Base-by-base conservation (phyloP, 1,140 invertebrate species). In the Heliothis virescens region DNA sequence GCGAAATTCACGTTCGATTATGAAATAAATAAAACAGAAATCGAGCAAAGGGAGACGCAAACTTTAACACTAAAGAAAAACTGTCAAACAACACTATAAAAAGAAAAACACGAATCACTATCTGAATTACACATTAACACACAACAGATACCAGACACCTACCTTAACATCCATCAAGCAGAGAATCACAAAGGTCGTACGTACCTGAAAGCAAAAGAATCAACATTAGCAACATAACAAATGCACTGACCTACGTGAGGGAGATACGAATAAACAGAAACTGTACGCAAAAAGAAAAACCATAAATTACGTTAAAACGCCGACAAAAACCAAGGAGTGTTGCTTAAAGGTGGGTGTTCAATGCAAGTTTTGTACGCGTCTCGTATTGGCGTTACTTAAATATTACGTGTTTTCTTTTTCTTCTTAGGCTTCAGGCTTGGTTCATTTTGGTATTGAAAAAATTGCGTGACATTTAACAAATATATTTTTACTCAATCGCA, bases 291-390 rank as follows among this genome's bases (percentile, higher is more conserved):
- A 91, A 91, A 91, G 86, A 89, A 88, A 88, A 91, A 87, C 91
- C 83, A 91, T 91, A 91, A 91, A 92, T 92, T 89, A 88, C 82
- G 89, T 91, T 91, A 88, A 90, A 91, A 89, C 88, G 84, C 81
- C 69, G 80, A 82, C 87, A 90, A 91, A 89, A 92, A 91, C 81
- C 83, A 75, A 71, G 79, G 72, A 74, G 80, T 75, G 65, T 80
- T 77, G 62, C 52, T 81, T 86, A 90, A 89, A 79, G 88, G 79
- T 52, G 13, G 59, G 86, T 79, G 84, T 78, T 84, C 65, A 85
- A 62, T 83, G 52, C 53, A 13, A 63, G 79, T 80, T 53, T 72
- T 57, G 67, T 53, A 53, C 18, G 67, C 1, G 50, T 16, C 12
- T 71, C 5, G 21, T 53, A n/a, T 71, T 67, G 10, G 63, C 41